These are phyloP conservation scores for Scaptodrosophila latifasciaeformis DNA, from an alignment of 2,888 invertebrate genomes.

Conservation along the genomic window DNA sequence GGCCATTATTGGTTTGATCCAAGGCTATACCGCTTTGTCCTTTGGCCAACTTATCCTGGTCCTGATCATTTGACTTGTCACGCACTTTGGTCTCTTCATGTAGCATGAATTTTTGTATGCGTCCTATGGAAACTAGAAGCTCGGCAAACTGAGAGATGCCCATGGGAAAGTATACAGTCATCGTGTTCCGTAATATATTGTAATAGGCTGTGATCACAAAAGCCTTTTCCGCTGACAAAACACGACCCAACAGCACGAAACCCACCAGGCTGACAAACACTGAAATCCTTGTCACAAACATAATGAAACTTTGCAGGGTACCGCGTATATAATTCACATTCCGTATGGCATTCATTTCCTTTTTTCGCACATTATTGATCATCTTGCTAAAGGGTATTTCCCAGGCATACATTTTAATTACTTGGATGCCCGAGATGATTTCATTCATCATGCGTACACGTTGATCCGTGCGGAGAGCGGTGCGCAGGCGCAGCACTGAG, in stretches of 20 bases:
- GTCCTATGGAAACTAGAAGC: conserved; percentile 78
- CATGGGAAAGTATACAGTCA: conserved; percentile 91
- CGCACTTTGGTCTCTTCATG: conserved; percentile 78
- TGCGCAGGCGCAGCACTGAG: conserved; percentile 84
- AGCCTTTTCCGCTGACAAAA: conserved; percentile 87
- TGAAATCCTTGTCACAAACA: conserved; percentile 91
- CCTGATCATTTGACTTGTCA: conserved; percentile 62
- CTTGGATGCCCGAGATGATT: conserved; percentile 90
- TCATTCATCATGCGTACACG: conserved; percentile 94
- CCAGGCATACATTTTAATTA: conserved; percentile 98
- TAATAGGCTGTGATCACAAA: conserved; percentile 94
- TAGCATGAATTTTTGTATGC: conserved; percentile 79
- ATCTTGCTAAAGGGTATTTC: conserved; percentile 90
- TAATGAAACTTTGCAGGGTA: conserved; percentile 86
- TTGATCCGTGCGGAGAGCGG: conserved; percentile 91
- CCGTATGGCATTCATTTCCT: conserved; percentile 80
- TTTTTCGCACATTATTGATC: conserved; percentile 80
- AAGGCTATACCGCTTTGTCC: conserved; percentile 39
- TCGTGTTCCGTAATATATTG: conserved; percentile 87
- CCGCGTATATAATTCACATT: conserved; percentile 86
- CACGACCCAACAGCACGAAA: conserved; percentile 82
- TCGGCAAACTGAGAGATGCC: conserved; percentile 82
- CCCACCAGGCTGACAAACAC: conserved; percentile 89
- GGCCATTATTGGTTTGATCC: conserved; percentile 53
- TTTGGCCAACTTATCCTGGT: conserved; percentile 43